Conservation (phyloP, 2,888 invertebrate species). For the Lithosia quadra region DNA sequence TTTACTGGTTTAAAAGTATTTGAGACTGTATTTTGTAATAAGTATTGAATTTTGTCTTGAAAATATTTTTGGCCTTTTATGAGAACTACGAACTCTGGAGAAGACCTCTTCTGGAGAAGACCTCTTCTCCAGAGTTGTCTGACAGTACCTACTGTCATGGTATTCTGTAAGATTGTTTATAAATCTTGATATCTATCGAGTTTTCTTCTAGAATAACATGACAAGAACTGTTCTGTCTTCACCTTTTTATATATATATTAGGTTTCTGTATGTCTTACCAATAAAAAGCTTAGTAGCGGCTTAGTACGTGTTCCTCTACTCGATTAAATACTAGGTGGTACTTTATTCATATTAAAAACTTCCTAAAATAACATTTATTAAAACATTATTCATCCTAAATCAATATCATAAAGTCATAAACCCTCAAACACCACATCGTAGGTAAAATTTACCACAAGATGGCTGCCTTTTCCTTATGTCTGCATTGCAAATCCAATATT, state of each 20-base stretch:
- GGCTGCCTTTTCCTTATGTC: constrained; percentile 34
- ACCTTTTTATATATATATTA: too few relatives aligned
- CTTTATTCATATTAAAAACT: not conserved
- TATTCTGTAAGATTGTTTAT: too few relatives aligned
- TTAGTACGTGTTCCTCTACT: not conserved
- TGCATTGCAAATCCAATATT: constrained; percentile 23
- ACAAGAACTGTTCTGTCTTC: too few relatives aligned
- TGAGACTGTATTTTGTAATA: not conserved
- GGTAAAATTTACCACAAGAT: constrained; percentile 43
- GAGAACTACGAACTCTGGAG: too few relatives aligned
- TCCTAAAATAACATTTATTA: constrained; percentile 21
- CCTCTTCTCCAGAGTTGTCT: too few relatives aligned
- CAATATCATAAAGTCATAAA: constrained; percentile 29
- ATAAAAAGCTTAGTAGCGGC: not conserved
- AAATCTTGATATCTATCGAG: too few relatives aligned
- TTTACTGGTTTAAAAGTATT: not conserved
- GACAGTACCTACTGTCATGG: too few relatives aligned
- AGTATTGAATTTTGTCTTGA: not conserved
- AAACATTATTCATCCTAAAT: constrained; percentile 23
- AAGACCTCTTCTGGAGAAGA: too few relatives aligned
- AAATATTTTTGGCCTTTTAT: not conserved
- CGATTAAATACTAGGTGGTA: not conserved
- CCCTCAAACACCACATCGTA: constrained; percentile 22
- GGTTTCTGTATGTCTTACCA: too few relatives aligned
- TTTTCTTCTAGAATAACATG: too few relatives aligned